Base-by-base conservation (phyloP, 2,797 vertebrate genomes). In the Pseudochromis fuscus region DNA sequence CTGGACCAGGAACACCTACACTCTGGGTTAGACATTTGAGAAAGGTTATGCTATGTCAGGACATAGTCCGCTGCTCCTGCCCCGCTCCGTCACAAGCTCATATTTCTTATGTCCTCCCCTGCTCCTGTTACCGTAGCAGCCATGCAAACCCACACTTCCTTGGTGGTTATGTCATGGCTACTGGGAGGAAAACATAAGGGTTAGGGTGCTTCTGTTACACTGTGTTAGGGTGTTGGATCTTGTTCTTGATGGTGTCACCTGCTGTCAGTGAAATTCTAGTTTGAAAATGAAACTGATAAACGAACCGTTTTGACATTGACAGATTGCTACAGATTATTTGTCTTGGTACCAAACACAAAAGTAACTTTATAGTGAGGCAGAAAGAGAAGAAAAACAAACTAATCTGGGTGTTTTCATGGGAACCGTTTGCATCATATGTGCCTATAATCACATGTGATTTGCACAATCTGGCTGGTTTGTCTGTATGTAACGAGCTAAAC, bases 121-220 rank as follows among this genome's bases (percentile, higher is more conserved):
- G 62, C 86, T 89, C 66, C 61, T 70, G 86, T 93, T 89, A 90
- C 89, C 62, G 79, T 90, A 84, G 88, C 88, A 91, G 82, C 88
- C 68, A 87, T 71, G 85, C 77, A 85, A 86, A 75, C 70, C 69
- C 69, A 78, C 79, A 80, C 81, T 88, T 88, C 82, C 69, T 81
- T 51, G 64, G 81, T 83, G 78, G 69, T 90, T 91, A 88, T 90
- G 83, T 90, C 79, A 90, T 72, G 61, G 67, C 52, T 65, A 55
- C 63, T 19, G 16, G 51, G 48, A 81, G 31, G 72, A 77, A 77
- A 83, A 78, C 66, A 71, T 28, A 58, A 27, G 53, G 67, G 49
- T 67, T 67, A 69, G 25, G 58, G 81, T 78, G 67, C 56, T 16
- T 58, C 30, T 55, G 0, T 67, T 38, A 33, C 23, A 59, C 24